phyloP scores from a whole-genome alignment of 1,140 invertebrate genomes.

The Episyrphus balteatus region DNA sequence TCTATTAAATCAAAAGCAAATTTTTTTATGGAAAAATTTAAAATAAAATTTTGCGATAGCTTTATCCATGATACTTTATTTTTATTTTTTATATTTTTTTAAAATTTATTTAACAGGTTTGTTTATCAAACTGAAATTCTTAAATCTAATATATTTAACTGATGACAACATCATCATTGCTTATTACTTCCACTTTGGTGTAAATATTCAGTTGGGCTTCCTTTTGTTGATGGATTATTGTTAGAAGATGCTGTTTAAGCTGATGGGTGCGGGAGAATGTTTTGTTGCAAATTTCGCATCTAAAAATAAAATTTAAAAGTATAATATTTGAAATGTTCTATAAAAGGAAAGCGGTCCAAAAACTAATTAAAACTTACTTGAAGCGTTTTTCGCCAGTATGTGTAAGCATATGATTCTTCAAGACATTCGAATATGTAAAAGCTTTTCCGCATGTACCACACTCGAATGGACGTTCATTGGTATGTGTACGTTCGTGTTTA shows the following conservation, averaged over 20 bases:
- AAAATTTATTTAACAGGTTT: no score
- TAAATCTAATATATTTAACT: no score
- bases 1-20: no score
- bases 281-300: conserved; percentile 31
- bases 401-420: conserved; percentile 46
- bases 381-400: conserved; percentile 35
- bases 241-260: conserved; percentile 28
- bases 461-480: conserved; percentile 61
- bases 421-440: conserved; percentile 54
- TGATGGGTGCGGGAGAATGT: conserved; percentile 34
- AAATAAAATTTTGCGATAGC: no score
- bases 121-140: no score
- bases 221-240: conserved; percentile 31
- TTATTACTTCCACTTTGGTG: no score
- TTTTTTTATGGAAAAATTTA: no score
- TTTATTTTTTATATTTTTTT: no score
- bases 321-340: not conserved
- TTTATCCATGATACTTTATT: no score
- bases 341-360: no score
- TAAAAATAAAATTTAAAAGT: conserved; percentile 7
- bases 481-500: conserved; percentile 53
- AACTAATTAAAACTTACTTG: not conserved
- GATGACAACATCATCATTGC: no score
- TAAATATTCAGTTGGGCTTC: no score
- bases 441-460: conserved; percentile 59